A percentile compares a stretch with the other conserved stretches of the same genome.
Conservation (phyloP, 2,797 vertebrate genomes). For the Eulemur albifrons region DNA sequence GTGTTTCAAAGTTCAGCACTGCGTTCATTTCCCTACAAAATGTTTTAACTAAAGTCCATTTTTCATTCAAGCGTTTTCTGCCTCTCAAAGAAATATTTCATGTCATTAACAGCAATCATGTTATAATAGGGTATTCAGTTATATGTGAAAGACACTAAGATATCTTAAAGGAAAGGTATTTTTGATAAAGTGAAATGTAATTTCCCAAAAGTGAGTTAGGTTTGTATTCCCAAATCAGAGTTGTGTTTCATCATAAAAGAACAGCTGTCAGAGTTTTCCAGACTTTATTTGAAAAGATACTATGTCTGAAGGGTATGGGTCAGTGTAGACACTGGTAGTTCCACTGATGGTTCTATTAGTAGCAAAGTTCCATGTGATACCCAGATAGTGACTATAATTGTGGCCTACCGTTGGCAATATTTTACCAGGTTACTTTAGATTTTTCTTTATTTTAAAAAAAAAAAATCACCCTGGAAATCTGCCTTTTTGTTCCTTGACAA, state of each 20-base stretch:
- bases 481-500: background rate
- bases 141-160: background rate
- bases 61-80: background rate
- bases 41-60: background rate
- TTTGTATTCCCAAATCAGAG: background rate
- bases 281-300: background rate
- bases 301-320: accelerated
- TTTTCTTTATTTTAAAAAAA: background rate
- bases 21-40: background rate
- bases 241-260: background rate
- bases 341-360: background rate
- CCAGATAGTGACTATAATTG: background rate
- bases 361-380: background rate
- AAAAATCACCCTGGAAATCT: background rate
- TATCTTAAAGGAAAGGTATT: background rate
- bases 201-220: background rate
- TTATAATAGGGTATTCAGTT: background rate
- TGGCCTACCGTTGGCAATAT: background rate
- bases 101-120: background rate
- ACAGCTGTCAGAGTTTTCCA: background rate
- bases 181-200: background rate
- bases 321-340: background rate
- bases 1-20: background rate
- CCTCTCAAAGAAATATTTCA: background rate
- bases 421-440: background rate